A percentile compares a stretch with the other conserved stretches of the same genome.
Evolutionary conservation across 2,888 invertebrate species (phyloP).

Genomic region (Campoplex nolae): DNA sequence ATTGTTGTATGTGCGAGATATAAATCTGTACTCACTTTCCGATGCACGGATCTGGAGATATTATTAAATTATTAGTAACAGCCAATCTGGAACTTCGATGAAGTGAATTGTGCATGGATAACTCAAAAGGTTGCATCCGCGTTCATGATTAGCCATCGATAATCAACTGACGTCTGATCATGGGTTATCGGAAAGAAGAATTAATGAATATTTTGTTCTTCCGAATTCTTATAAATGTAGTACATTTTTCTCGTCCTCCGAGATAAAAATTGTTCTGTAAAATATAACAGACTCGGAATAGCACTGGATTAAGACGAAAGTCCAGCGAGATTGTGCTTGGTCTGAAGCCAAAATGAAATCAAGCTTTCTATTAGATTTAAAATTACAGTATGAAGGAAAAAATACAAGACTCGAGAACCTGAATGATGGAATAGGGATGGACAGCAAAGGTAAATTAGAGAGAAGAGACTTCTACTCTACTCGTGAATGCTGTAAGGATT

Average conservation of each 20-base stretch:
- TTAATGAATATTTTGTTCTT: neutral
- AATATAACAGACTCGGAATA: neutral
- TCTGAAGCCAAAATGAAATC: constrained; percentile 25
- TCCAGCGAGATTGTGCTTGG: neutral
- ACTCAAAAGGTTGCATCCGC: neutral
- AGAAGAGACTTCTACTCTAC: constrained; percentile 11
- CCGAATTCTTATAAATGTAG: too few species aligned
- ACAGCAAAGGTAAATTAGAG: constrained; percentile 18
- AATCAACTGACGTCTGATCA: neutral
- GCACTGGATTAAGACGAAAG: neutral
- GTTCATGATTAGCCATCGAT: neutral
- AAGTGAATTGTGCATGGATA: neutral
- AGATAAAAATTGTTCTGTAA: neutral
- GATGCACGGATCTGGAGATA: neutral
- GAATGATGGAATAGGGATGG: constrained; percentile 5
- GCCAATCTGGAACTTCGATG: neutral
- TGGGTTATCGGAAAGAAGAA: neutral
- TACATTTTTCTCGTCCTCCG: neutral
- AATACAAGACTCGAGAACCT: neutral
- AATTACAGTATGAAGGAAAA: constrained; percentile 1
- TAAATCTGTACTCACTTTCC: neutral
- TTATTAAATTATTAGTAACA: neutral
- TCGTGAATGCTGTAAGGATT: constrained; percentile 13
- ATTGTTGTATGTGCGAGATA: neutral
- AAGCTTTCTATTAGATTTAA: constrained; percentile 41